Evolutionary conservation across 2,113 vertebrate species (phyloP).

Genomic region (Plectropomus leopardus): DNA sequence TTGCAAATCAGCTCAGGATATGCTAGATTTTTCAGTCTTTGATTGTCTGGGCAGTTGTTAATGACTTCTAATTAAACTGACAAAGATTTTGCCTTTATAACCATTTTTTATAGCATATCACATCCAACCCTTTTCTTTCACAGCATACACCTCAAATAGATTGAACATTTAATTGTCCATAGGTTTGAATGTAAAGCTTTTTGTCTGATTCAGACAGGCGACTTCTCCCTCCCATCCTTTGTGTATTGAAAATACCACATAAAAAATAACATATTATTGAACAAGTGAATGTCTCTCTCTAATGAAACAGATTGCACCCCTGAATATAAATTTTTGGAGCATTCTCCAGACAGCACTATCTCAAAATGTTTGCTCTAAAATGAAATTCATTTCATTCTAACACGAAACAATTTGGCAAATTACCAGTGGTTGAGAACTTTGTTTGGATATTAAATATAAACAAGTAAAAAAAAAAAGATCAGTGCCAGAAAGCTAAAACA

Average conservation of each 20-base stretch:
- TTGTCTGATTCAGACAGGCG: neutral
- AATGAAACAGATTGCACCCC: neutral
- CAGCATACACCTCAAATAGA: too few relatives aligned
- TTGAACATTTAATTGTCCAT: neutral
- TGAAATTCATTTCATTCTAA: neutral
- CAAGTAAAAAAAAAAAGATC: neutral
- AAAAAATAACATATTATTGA: neutral
- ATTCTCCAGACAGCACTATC: neutral
- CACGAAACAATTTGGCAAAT: neutral
- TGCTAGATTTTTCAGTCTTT: neutral
- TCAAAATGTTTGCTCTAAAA: neutral
- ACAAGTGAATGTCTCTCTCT: neutral
- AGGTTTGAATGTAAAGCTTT: neutral
- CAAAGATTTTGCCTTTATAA: neutral
- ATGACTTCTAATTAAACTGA: neutral
- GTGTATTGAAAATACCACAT: neutral
- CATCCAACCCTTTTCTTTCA: too few relatives aligned
- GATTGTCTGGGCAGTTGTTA: neutral
- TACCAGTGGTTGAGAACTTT: neutral
- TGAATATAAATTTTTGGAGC: neutral
- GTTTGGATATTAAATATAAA: neutral
- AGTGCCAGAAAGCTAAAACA: neutral
- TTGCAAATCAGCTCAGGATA: neutral
- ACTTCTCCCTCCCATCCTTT: neutral
- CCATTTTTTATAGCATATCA: too few relatives aligned